Evolutionary conservation across 2,888 invertebrate genomes (phyloP).

Genomic region (Torymus texanus): DNA sequence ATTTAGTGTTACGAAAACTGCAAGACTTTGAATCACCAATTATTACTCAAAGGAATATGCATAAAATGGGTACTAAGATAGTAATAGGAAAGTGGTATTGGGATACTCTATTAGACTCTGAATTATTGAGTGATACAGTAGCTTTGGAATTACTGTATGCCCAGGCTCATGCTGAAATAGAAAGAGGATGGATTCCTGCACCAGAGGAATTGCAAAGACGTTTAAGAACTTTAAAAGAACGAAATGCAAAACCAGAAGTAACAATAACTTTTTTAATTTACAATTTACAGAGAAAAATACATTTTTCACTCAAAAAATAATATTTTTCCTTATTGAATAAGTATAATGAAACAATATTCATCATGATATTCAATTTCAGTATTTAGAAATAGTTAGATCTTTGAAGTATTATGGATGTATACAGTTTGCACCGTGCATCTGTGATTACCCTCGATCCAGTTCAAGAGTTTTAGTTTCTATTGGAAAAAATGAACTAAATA

Average conservation of each 20-base stretch:
- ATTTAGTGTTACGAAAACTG: conserved; percentile 88
- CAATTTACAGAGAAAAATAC: conserved; percentile 17
- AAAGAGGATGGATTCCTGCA: conserved; percentile 89
- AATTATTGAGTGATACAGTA: conserved; percentile 87
- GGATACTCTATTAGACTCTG: conserved; percentile 89
- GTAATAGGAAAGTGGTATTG: conserved; percentile 94
- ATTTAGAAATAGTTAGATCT: conserved; percentile 88
- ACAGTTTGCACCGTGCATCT: conserved; percentile 84
- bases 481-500: conserved; percentile 90
- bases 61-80: conserved; percentile 86
- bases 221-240: conserved; percentile 83
- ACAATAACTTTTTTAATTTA: conserved; percentile 42
- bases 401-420: conserved; percentile 94
- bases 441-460: conserved; percentile 85
- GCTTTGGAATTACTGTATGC: conserved; percentile 91
- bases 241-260: conserved; percentile 89
- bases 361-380: conserved; percentile 78
- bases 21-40: conserved; percentile 98
- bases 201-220: conserved; percentile 82
- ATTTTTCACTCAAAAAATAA: conserved; percentile 12
- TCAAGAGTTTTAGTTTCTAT: conserved; percentile 85
- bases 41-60: conserved; percentile 86
- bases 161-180: conserved; percentile 91
- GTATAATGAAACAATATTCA: background rate
- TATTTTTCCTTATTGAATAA: conserved; percentile 25